Percentiles rank a stretch among this genome's conserved stretches.
Conservation (phyloP, 2,113 vertebrate genomes). For the Willisornis vidua region DNA sequence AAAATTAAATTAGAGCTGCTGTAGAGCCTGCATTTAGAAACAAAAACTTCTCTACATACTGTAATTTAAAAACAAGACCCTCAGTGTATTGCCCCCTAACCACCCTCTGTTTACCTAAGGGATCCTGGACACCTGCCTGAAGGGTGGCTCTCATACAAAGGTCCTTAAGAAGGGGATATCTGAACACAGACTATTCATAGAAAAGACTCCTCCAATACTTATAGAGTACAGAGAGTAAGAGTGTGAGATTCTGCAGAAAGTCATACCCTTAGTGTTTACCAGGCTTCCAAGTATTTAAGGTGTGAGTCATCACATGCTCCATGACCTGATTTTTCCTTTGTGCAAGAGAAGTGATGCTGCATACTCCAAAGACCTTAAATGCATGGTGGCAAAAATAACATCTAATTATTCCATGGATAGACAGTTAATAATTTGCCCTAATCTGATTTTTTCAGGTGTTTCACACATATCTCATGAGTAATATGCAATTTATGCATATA, state of each 20-base stretch:
- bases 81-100: not conserved
- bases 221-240: not conserved
- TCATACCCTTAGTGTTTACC: not conserved
- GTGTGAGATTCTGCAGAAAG: not conserved
- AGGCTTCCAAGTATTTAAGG: not conserved
- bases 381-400: not conserved
- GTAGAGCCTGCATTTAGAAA: not conserved
- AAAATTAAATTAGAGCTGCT: not conserved
- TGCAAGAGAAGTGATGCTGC: not conserved
- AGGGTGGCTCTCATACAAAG: not conserved
- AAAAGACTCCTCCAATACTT: not conserved
- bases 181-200: not conserved
- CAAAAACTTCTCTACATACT: rapidly evolving
- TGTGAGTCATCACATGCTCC: not conserved
- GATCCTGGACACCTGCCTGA: rapidly evolving
- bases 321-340: not conserved
- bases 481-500: not conserved
- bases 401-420: not conserved
- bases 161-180: not conserved
- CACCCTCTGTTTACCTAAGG: not conserved
- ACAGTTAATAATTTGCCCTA: not conserved
- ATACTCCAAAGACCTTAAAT: not conserved
- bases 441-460: not conserved
- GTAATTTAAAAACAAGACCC: not conserved
- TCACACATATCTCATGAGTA: not conserved